Evolutionary conservation across 2,888 invertebrate species (phyloP).

Genomic region (Agrochola lychnidis): DNA sequence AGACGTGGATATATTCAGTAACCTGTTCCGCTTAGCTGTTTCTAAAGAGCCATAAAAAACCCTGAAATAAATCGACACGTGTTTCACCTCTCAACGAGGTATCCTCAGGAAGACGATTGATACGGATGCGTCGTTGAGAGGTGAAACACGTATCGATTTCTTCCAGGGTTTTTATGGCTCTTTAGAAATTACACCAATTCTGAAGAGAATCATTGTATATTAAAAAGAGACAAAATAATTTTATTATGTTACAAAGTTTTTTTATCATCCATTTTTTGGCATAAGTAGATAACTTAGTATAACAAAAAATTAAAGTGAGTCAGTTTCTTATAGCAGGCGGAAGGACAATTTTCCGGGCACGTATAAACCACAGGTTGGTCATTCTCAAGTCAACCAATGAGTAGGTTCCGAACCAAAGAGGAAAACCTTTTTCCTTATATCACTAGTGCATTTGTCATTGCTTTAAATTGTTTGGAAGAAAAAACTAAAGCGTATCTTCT

Average conservation of each 20-base stretch:
- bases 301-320: slow-evolving; percentile 28
- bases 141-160: no score
- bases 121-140: no score
- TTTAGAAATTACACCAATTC: not conserved
- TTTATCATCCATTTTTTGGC: not conserved
- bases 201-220: not conserved
- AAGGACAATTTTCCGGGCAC: slow-evolving; percentile 56
- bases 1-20: no score
- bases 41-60: no score
- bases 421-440: slow-evolving; percentile 53
- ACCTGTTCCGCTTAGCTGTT: no score
- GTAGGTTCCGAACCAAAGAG: slow-evolving; percentile 40
- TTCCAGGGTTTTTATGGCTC: no score
- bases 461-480: slow-evolving; percentile 6
- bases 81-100: no score
- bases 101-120: no score
- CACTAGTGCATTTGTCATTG: slow-evolving; percentile 24
- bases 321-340: slow-evolving; percentile 35
- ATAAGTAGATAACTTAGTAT: not conserved
- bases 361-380: slow-evolving; percentile 43
- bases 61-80: no score
- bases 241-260: not conserved
- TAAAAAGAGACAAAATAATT: not conserved
- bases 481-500: slow-evolving; percentile 2
- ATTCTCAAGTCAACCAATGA: slow-evolving; percentile 56